Conservation (phyloP, 64 coral and sea anemone species). For the Anthopleura sola region DNA sequence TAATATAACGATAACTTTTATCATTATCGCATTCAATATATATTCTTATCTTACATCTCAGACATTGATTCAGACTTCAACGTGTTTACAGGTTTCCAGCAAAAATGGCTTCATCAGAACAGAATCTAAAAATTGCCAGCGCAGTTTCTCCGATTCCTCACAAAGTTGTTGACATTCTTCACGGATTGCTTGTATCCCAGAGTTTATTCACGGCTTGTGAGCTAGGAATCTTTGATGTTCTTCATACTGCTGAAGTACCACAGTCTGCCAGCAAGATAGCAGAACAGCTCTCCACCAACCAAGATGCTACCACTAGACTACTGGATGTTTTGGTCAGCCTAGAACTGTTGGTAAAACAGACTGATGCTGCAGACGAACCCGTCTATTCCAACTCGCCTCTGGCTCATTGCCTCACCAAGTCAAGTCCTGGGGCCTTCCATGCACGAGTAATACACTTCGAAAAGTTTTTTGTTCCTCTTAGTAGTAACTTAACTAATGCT, state of each 20-base stretch:
- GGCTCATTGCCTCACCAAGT: not conserved
- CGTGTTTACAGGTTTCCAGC: too few species aligned
- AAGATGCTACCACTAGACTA: conserved; percentile 28
- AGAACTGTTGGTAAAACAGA: conserved; percentile 32
- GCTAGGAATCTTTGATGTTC: conserved; percentile 54
- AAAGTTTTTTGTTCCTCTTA: conserved; percentile 1
- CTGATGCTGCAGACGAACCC: not conserved
- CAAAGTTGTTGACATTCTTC: not conserved
- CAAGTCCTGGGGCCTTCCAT: not conserved
- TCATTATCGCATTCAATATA: too few species aligned
- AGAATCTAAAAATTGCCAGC: too few species aligned
- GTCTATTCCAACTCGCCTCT: conserved; percentile 14
- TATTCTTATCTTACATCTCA: too few species aligned
- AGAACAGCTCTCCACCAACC: conserved; percentile 13
- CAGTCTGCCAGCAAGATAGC: conserved; percentile 29
- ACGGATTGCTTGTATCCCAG: conserved; percentile 28
- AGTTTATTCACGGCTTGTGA: conserved; percentile 44
- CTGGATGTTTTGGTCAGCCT: conserved; percentile 38
- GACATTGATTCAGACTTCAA: too few species aligned
- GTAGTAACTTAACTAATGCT: conserved; percentile 20
- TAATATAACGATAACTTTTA: too few species aligned
- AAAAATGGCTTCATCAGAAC: too few species aligned
- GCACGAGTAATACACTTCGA: not conserved
- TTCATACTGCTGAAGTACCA: conserved; percentile 21
- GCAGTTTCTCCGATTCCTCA: not conserved